Conservation (phyloP, 1,140 invertebrate species). For the Megalopta genalis region DNA sequence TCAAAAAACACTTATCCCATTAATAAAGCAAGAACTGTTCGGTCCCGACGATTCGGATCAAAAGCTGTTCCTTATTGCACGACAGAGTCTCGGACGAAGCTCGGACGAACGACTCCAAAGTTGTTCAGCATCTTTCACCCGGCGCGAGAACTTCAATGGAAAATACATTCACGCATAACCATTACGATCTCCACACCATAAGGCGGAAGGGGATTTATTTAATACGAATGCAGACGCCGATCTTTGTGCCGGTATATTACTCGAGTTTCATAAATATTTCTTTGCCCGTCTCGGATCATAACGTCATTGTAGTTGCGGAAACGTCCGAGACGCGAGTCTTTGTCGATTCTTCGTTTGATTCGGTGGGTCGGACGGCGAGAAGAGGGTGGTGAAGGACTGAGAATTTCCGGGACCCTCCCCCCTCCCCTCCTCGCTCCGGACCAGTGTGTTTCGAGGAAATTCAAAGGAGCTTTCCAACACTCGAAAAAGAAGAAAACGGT, state of each 20-base stretch:
- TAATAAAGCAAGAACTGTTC: too few relatives aligned
- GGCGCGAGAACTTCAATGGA: neutral
- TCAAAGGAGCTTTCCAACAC: slow-evolving; percentile 41
- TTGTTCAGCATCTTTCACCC: neutral
- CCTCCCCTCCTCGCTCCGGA: neutral
- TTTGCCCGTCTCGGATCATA: slow-evolving; percentile 7
- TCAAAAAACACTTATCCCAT: too few relatives aligned
- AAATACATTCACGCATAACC: neutral
- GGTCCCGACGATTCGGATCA: too few relatives aligned
- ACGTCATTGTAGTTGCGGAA: slow-evolving; percentile 19
- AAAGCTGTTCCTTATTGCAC: too few relatives aligned
- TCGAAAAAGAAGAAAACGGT: slow-evolving; percentile 8
- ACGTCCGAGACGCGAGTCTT: neutral
- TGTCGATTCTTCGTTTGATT: slow-evolving; percentile 31
- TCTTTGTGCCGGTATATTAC: slow-evolving; percentile 16
- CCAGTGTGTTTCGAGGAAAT: slow-evolving; percentile 49
- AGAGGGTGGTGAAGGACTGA: too few relatives aligned
- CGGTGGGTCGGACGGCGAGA: neutral
- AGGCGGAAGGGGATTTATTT: neutral
- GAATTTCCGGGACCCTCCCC: neutral
- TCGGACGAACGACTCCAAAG: too few relatives aligned
- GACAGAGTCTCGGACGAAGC: too few relatives aligned
- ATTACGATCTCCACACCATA: neutral
- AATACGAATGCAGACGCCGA: slow-evolving; percentile 12
- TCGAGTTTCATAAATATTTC: slow-evolving; percentile 38